Conservation (phyloP, 1,140 invertebrate genomes). For the Sweltsa coloradensis region DNA sequence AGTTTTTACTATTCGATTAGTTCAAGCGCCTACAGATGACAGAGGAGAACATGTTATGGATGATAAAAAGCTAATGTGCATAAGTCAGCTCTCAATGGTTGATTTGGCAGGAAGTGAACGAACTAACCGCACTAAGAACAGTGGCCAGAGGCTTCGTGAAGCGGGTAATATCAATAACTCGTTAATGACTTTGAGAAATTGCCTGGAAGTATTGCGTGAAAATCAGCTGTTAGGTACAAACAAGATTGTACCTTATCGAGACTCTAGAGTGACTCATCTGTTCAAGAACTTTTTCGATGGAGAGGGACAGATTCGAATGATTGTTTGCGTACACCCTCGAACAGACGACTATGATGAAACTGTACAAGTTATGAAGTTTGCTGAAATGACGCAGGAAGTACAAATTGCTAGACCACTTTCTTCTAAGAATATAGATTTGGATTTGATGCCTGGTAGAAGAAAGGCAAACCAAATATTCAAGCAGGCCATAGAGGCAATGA, state of each 20-base stretch:
- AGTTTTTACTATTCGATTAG: slow-evolving; percentile 83
- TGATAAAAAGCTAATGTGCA: slow-evolving; percentile 48
- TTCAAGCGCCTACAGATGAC: slow-evolving; percentile 70
- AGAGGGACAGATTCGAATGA: slow-evolving; percentile 89
- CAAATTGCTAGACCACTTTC: slow-evolving; percentile 67
- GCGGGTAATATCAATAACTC: slow-evolving; percentile 83
- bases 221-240: slow-evolving; percentile 61
- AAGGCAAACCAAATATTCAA: slow-evolving; percentile 49
- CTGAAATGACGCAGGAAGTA: slow-evolving; percentile 89
- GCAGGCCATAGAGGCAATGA: neutral
- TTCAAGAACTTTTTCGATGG: slow-evolving; percentile 99
- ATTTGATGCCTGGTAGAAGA: slow-evolving; percentile 61
- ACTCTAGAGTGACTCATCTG: slow-evolving; percentile 89
- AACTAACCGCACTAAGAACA: slow-evolving; percentile 68
- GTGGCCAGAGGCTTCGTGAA: slow-evolving; percentile 66
- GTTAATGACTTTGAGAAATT: slow-evolving; percentile 69
- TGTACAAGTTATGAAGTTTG: slow-evolving; percentile 92
- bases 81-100: slow-evolving; percentile 83
- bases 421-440: slow-evolving; percentile 40
- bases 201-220: slow-evolving; percentile 82
- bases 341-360: slow-evolving; percentile 92
- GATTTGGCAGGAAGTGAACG: slow-evolving; percentile 93
- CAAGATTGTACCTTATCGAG: slow-evolving; percentile 82
- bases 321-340: slow-evolving; percentile 92
- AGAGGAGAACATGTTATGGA: slow-evolving; percentile 45